Evolutionary conservation across 2,113 vertebrate genomes (phyloP).

Genomic region (Phainopepla nitens): DNA sequence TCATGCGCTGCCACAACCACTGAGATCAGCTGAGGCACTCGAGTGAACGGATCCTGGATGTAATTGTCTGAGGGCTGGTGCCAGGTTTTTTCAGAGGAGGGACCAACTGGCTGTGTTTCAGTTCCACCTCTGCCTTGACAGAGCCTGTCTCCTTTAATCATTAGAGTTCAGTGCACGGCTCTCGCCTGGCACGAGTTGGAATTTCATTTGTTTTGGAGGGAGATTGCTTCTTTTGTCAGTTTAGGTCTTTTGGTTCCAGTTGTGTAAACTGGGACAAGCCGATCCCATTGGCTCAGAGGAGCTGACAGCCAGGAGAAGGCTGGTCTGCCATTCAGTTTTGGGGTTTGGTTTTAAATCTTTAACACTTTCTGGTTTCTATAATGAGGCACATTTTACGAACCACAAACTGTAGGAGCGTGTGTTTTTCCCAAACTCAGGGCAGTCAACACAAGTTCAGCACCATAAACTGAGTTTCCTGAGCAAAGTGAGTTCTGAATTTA

Average conservation of each 20-base stretch:
- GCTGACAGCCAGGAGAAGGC: background rate
- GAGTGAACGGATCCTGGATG: conserved; percentile 36
- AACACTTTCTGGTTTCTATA: background rate
- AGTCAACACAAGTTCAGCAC: background rate
- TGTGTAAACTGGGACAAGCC: background rate
- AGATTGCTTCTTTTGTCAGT: conserved; percentile 43
- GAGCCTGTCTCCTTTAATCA: conserved; percentile 63
- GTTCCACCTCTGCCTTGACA: conserved; percentile 53
- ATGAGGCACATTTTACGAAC: background rate
- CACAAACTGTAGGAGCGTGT: background rate
- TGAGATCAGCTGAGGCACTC: conserved; percentile 57
- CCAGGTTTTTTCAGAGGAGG: conserved; percentile 40
- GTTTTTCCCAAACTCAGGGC: background rate
- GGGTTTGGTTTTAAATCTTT: background rate
- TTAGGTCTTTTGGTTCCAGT: conserved; percentile 34
- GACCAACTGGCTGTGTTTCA: conserved; percentile 28
- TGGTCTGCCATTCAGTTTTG: background rate
- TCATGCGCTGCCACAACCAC: conserved; percentile 56
- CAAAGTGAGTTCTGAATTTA: background rate
- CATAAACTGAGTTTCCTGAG: background rate
- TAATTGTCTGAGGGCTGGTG: conserved; percentile 53
- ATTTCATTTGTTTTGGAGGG: conserved; percentile 42
- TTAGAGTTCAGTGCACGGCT: conserved; percentile 55
- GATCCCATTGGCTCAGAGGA: background rate
- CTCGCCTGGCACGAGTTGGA: background rate